These are phyloP conservation scores for Chrysolina oricalcia DNA, from an alignment of 2,888 invertebrate species.

Conservation along the genomic window DNA sequence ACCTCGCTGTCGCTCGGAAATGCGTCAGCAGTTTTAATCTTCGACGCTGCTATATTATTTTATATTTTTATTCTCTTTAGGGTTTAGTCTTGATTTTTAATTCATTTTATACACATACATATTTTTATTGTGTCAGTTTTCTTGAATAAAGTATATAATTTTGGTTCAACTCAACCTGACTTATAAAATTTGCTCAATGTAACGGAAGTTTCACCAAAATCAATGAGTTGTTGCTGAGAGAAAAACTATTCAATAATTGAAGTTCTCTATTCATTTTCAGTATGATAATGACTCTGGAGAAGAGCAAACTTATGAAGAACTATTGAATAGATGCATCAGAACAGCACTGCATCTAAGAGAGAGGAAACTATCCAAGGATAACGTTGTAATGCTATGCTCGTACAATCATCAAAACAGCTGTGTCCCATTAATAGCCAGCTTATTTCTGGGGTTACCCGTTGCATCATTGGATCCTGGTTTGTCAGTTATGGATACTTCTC, in stretches of 20 bases:
- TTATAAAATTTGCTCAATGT: no score
- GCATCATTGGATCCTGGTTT: constrained; percentile 63
- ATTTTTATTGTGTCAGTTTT: no score
- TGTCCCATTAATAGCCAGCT: constrained; percentile 72
- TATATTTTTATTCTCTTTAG: no score
- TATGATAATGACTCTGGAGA: constrained; percentile 67
- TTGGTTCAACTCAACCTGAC: no score
- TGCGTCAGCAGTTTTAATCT: no score
- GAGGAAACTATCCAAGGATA: constrained; percentile 68
- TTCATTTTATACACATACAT: no score
- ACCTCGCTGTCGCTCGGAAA: no score
- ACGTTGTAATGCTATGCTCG: constrained; percentile 72
- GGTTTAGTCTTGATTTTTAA: no score
- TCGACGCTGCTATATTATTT: no score
- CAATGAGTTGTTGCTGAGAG: no score
- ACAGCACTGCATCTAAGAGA: constrained; percentile 71
- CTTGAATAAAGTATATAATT: no score
- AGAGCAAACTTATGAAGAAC: constrained; percentile 70
- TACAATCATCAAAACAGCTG: constrained; percentile 71
- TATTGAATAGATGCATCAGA: constrained; percentile 69
- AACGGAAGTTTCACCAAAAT: background rate
- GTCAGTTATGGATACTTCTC: constrained; percentile 58
- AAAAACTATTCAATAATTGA: no score
- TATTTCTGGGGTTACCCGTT: constrained; percentile 69
- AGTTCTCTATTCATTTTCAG: constrained; percentile 49